A percentile compares a stretch with the other conserved stretches of the same genome.
phyloP scores from a whole-genome alignment of 2,888 invertebrate genomes.

The Aphidius colemani region DNA sequence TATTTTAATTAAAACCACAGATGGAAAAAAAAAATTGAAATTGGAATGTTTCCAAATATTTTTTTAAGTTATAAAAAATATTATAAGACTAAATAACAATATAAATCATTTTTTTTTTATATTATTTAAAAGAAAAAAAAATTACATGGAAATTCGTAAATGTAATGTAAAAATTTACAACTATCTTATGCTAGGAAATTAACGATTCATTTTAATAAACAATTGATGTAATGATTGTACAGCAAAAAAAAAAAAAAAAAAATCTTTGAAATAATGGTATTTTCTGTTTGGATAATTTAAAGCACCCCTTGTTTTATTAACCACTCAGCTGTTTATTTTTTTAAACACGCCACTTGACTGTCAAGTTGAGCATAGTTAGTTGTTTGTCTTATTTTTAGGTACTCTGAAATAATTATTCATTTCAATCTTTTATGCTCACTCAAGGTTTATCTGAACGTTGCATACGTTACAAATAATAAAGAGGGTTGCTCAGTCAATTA shows the following conservation, averaged over 20 bases:
- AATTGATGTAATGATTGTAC: too few relatives aligned
- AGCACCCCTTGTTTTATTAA: conserved; percentile 20
- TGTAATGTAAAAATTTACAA: background rate
- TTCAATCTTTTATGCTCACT: conserved; percentile 44
- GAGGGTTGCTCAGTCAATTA: conserved; percentile 40
- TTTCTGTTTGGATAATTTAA: conserved; percentile 1
- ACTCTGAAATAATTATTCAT: conserved; percentile 56
- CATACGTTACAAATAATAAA: conserved; percentile 44
- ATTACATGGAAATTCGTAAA: background rate
- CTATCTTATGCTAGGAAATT: too few relatives aligned
- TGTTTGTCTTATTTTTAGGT: conserved; percentile 54
- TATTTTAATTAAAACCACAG: conserved; percentile 29
- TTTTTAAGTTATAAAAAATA: too few relatives aligned
- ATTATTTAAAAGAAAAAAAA: background rate
- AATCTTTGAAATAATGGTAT: too few relatives aligned
- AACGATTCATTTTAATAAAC: too few relatives aligned
- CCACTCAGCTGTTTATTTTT: conserved; percentile 43
- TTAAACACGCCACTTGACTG: conserved; percentile 53
- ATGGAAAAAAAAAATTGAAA: conserved; percentile 1
- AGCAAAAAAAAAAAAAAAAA: too few relatives aligned
- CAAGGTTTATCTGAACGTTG: conserved; percentile 23
- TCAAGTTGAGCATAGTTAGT: conserved; percentile 51
- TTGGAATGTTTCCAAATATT: too few relatives aligned
- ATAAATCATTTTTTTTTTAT: too few relatives aligned
- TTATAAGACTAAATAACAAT: too few relatives aligned